Base-by-base conservation (phyloP, 2,113 vertebrate species). In the Phalacrocorax aristotelis region DNA sequence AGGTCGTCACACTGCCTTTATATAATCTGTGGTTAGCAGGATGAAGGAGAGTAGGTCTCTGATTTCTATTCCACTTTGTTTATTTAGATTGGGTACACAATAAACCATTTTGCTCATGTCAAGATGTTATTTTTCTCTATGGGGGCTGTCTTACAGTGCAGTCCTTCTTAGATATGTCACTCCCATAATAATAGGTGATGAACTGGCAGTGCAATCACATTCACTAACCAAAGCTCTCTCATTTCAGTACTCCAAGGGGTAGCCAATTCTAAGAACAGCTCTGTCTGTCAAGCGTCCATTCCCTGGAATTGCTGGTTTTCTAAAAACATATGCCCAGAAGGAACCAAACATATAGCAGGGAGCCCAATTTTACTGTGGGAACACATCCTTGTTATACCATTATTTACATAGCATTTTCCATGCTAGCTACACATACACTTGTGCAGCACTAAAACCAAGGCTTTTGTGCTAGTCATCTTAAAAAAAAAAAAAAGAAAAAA, bases 161-260 rank as follows among this genome's bases (percentile, higher is more conserved):
- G 65, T 46, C 65, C 55, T 78, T 86, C 90, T 87, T 95, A 95
- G 85, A 42, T 83, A 93, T 96, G 86, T 92, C 0, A 0, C 20
- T 96, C 66, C 58, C 91, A 85, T 79, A 95, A 96, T 94, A 92
- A 89, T 68, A 93, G 90, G 92, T 90, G 88, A 95, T 77, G 95
- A 96, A 92, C 85, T 78, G 88, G 87, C 77, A 92, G 40, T 74
- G 75, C 82, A 83, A 60, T 69, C 95, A 64, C 76, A 86, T 87
- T 89, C 91, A 55, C 70, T 86, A 93, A 93, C 84, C 87, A 81
- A 93, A 93, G 72, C 71, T 65, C 79, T 93, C 83, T 94, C 75
- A 93, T 94, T 96, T 96, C 76, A 68, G 54, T 84, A 51, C 92
- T 76, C 92, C 77, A 82, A 97, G 83, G 75, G 83, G 83, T 89